Evolutionary conservation across 2,113 vertebrate species (phyloP).

Genomic region (Odontesthes bonariensis): DNA sequence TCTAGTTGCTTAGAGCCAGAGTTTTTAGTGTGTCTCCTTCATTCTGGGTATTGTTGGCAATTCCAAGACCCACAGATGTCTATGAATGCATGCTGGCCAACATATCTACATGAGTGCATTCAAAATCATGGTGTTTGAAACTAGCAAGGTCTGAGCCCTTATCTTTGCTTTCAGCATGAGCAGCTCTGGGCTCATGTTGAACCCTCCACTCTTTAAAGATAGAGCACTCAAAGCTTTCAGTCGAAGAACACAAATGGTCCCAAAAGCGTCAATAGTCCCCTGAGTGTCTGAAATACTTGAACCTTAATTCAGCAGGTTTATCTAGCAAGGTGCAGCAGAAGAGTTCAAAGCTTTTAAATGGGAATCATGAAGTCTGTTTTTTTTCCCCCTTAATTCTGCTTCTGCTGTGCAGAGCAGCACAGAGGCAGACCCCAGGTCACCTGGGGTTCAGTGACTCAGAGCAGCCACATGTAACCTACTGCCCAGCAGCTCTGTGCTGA

Average conservation of each 20-base stretch:
- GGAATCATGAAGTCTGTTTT: background rate
- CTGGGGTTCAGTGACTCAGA: conserved; percentile 17
- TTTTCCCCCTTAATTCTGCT: background rate
- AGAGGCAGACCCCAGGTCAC: conserved; percentile 8
- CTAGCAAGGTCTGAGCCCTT: conserved; percentile 9
- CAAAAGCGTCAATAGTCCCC: conserved; percentile 5
- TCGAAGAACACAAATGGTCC: conserved; percentile 9
- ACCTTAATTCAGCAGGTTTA: background rate
- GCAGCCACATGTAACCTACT: conserved; percentile 16
- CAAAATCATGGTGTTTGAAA: conserved; percentile 17
- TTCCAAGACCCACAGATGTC: background rate
- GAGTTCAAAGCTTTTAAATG: conserved; percentile 4
- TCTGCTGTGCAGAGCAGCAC: background rate
- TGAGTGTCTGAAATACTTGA: background rate
- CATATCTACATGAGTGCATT: background rate
- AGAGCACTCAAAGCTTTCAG: conserved; percentile 33
- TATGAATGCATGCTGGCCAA: background rate
- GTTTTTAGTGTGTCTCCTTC: too few relatives aligned
- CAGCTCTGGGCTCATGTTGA: conserved; percentile 56
- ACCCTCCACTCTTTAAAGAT: conserved; percentile 44
- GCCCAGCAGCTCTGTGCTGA: conserved; percentile 1
- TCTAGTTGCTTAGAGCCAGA: too few relatives aligned
- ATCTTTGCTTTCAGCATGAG: conserved; percentile 34
- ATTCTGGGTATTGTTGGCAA: too few relatives aligned
- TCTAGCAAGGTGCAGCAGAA: conserved; percentile 3